phyloP scores from a whole-genome alignment of 1,140 invertebrate species.

The Heliconius nattereri region DNA sequence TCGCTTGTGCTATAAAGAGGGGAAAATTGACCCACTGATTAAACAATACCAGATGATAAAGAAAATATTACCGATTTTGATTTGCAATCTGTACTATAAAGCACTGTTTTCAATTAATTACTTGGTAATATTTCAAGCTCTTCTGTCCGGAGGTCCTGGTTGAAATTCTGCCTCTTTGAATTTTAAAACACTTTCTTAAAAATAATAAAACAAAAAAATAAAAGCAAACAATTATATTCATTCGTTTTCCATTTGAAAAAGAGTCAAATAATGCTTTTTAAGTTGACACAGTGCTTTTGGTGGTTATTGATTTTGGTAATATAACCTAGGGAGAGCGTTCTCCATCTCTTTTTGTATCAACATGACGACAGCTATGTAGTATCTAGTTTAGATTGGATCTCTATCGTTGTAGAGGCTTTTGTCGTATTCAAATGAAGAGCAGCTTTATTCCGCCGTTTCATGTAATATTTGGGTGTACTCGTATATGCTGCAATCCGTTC shows the following conservation, averaged over 20 bases:
- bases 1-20: background rate
- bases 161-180: background rate
- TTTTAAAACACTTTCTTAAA: too few species aligned
- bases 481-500: background rate
- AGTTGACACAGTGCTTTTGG: background rate
- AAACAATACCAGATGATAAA: background rate
- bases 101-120: background rate
- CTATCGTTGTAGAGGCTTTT: background rate
- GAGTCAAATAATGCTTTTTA: too few species aligned
- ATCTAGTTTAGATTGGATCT: background rate
- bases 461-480: background rate
- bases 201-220: too few species aligned
- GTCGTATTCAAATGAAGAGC: background rate
- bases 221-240: too few species aligned
- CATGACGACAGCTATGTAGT: background rate
- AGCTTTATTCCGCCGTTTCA: background rate
- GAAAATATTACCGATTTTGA: background rate
- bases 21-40: background rate
- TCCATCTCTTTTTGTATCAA: constrained; percentile 13
- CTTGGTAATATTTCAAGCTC: too few species aligned
- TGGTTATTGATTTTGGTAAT: constrained; percentile 17
- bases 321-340: constrained; percentile 1
- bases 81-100: background rate
- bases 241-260: too few species aligned
- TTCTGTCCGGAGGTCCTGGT: background rate